Conservation (phyloP, 2,113 vertebrate species). For the Cathartes aura region DNA sequence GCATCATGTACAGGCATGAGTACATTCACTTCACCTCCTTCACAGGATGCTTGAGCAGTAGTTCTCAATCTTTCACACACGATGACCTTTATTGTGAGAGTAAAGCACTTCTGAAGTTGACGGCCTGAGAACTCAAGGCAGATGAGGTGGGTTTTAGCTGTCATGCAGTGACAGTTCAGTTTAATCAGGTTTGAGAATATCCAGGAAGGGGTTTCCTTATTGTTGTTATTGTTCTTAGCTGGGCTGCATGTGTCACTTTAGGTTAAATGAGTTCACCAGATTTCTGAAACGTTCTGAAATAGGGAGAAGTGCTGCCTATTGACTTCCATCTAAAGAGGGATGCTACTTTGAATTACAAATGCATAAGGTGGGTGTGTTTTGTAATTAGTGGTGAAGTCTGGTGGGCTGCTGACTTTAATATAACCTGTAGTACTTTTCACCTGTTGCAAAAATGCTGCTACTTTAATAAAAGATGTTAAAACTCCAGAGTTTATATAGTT, state of each 20-base stretch:
- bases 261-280: background rate
- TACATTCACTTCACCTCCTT: background rate
- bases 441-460: background rate
- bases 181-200: background rate
- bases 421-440: background rate
- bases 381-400: background rate
- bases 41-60: background rate
- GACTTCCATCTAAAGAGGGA: background rate
- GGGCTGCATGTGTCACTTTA: background rate
- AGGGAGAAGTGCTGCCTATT: background rate
- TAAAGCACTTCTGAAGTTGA: background rate
- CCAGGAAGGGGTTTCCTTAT: background rate
- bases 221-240: background rate
- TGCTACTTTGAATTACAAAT: background rate
- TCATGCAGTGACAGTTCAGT: background rate
- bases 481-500: background rate
- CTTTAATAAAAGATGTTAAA: background rate
- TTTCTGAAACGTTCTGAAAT: background rate
- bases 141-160: background rate
- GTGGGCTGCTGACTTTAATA: background rate
- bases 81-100: background rate
- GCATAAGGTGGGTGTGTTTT: background rate
- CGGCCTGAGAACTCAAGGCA: background rate
- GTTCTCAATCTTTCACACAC: background rate
- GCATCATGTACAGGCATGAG: accelerated